Percentiles rank a stretch among this genome's conserved stretches.
Evolutionary conservation across 2,888 invertebrate species (phyloP).

Genomic region (Epicampocera succincta): DNA sequence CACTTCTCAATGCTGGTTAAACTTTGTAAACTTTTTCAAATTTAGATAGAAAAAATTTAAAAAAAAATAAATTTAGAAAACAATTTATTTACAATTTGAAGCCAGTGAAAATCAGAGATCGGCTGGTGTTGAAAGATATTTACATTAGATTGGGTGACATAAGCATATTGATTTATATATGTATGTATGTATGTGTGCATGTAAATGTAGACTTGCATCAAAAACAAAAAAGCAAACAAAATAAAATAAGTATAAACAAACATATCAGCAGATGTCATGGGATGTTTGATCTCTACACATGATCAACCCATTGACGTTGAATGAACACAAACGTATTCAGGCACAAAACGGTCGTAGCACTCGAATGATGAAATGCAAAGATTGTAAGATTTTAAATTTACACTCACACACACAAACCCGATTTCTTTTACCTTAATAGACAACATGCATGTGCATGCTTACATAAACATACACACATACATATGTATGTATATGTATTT

Average conservation of each 20-base stretch:
- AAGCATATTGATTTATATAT: no score
- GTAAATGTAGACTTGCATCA: neutral
- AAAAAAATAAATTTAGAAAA: slow-evolving; percentile 16
- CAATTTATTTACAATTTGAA: slow-evolving; percentile 33
- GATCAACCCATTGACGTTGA: slow-evolving; percentile 41
- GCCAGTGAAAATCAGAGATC: slow-evolving; percentile 47
- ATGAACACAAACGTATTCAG: slow-evolving; percentile 4
- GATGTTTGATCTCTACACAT: slow-evolving; percentile 63
- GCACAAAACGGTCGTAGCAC: neutral
- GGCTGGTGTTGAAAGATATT: slow-evolving; percentile 3
- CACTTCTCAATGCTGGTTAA: neutral
- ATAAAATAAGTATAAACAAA: neutral
- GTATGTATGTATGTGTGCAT: neutral
- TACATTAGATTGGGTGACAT: neutral
- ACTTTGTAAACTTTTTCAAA: slow-evolving; percentile 35
- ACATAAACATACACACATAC: no score
- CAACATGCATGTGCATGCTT: slow-evolving; percentile 13
- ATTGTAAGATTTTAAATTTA: no score
- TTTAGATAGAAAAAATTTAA: slow-evolving; percentile 34
- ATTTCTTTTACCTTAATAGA: slow-evolving; percentile 45
- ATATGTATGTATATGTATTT: no score
- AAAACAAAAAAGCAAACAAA: neutral
- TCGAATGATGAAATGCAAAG: slow-evolving; percentile 23
- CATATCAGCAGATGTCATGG: slow-evolving; percentile 20
- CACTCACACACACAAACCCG: neutral